Evolutionary conservation across 2,797 vertebrate genomes (phyloP).

Genomic region (Malacoraja senta): DNA sequence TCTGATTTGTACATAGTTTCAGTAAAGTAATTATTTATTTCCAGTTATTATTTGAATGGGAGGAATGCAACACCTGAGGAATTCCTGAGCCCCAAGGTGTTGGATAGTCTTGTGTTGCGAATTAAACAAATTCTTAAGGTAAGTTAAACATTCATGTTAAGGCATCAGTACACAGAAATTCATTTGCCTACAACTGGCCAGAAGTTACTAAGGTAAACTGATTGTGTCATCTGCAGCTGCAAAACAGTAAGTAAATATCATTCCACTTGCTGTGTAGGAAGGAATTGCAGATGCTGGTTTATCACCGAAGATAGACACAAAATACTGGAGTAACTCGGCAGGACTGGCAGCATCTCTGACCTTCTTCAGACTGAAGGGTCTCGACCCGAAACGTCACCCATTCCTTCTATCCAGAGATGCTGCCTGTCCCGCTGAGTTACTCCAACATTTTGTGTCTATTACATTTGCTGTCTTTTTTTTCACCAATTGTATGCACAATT

Average conservation of each 20-base stretch:
- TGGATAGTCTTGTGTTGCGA: conserved; percentile 69
- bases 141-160: conserved; percentile 37
- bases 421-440: no score
- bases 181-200: not conserved
- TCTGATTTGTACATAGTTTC: not conserved
- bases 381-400: no score
- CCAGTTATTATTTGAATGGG: conserved; percentile 87
- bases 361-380: no score
- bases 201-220: not conserved
- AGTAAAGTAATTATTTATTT: not conserved
- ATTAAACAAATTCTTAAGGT: conserved; percentile 69
- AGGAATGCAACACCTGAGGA: conserved; percentile 71
- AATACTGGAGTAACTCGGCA: no score
- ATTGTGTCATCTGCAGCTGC: not conserved
- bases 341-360: no score
- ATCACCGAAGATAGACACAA: no score
- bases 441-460: not conserved
- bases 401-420: no score
- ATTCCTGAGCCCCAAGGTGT: conserved; percentile 74
- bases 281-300: no score
- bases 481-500: not conserved
- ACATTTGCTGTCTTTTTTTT: no score
- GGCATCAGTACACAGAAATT: not conserved
- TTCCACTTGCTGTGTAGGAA: not conserved
- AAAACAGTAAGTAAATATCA: not conserved